Evolutionary conservation across 2,888 invertebrate species (phyloP).

Genomic region (Bombyx huttoni): DNA sequence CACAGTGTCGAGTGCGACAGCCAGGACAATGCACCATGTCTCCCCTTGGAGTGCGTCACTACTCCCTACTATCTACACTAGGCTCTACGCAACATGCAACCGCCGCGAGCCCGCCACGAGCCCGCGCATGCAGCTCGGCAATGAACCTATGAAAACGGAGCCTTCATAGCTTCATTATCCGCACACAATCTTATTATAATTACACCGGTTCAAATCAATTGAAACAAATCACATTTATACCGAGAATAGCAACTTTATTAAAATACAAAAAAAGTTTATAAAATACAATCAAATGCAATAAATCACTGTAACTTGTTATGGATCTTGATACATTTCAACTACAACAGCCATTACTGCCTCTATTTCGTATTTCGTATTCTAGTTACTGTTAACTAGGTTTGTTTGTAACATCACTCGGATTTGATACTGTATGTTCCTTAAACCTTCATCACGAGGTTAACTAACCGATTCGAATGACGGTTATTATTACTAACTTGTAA

Average conservation of each 20-base stretch:
- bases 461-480: not conserved
- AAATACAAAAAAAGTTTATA: slow-evolving; percentile 70
- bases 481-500: not conserved
- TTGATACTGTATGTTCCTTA: slow-evolving; percentile 10
- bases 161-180: slow-evolving; percentile 9
- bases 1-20: slow-evolving; percentile 54
- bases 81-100: slow-evolving; percentile 40
- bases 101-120: slow-evolving; percentile 10
- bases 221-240: slow-evolving; percentile 15
- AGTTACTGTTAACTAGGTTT: slow-evolving; percentile 29
- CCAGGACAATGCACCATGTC: slow-evolving; percentile 70
- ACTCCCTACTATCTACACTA: slow-evolving; percentile 23
- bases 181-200: slow-evolving; percentile 1
- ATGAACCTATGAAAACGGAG: slow-evolving; percentile 10
- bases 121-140: slow-evolving; percentile 7
- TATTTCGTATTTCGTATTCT: slow-evolving; percentile 38
- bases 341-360: slow-evolving; percentile 38
- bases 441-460: not conserved
- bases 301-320: slow-evolving; percentile 62
- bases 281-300: slow-evolving; percentile 71
- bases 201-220: slow-evolving; percentile 6
- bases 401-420: slow-evolving; percentile 33
- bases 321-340: slow-evolving; percentile 22
- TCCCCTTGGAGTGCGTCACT: slow-evolving; percentile 62
- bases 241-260: slow-evolving; percentile 72